Evolutionary conservation across 2,888 invertebrate genomes (phyloP).

Genomic region (Crematogaster levior): DNA sequence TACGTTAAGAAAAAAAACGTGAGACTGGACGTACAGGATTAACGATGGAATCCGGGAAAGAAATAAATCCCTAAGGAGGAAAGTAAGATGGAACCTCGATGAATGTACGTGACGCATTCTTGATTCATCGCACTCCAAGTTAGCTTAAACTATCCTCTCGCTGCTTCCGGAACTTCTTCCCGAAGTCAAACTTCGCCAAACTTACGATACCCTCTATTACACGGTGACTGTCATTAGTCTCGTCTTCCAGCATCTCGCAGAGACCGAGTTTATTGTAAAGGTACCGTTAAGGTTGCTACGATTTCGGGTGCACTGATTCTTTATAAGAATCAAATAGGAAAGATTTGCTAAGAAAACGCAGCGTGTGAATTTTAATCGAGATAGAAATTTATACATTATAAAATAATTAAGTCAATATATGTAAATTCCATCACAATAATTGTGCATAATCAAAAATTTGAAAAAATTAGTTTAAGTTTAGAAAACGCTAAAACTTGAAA

Average conservation of each 20-base stretch:
- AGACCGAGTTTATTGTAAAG: conserved; percentile 49
- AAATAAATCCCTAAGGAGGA: conserved; percentile 52
- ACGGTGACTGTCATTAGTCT: conserved; percentile 69
- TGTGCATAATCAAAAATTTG: not conserved
- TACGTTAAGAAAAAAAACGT: conserved; percentile 17
- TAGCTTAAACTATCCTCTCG: conserved; percentile 55
- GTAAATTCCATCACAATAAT: not conserved
- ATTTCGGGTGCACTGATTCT: conserved; percentile 26
- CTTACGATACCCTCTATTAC: conserved; percentile 64
- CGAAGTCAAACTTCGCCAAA: conserved; percentile 60
- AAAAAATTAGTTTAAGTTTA: not conserved
- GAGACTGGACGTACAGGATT: conserved; percentile 55
- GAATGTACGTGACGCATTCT: conserved; percentile 65
- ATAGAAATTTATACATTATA: not conserved
- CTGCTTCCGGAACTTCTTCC: conserved; percentile 63
- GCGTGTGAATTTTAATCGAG: not conserved
- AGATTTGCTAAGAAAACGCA: not conserved
- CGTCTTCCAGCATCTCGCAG: conserved; percentile 54
- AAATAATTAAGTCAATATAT: not conserved
- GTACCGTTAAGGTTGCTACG: conserved; percentile 32
- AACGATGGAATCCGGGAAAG: conserved; percentile 49
- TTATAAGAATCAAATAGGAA: not conserved
- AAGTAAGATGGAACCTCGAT: conserved; percentile 56
- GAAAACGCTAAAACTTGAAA: not conserved
- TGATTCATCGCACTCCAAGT: conserved; percentile 66